Conservation (phyloP, 2,113 vertebrate genomes). For the Epinephelus lanceolatus region DNA sequence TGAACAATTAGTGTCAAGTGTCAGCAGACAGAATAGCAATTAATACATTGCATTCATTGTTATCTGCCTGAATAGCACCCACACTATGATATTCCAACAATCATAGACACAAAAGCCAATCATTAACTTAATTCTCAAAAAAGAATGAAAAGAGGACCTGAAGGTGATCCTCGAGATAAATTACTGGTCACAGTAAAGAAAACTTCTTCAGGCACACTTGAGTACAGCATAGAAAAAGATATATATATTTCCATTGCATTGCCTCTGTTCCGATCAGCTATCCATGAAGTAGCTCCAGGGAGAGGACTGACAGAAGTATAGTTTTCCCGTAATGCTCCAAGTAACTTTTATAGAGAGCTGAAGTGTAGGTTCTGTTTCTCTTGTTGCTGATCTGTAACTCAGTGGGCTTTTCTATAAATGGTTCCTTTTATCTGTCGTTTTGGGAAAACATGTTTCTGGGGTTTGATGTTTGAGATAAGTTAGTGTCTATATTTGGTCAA, state of each 20-base stretch:
- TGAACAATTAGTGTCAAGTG: neutral
- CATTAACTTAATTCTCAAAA: neutral
- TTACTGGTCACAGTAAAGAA: neutral
- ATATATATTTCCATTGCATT: neutral
- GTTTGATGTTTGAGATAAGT: neutral
- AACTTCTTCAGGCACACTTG: neutral
- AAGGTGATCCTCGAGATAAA: neutral
- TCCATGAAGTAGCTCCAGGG: neutral
- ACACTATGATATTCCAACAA: neutral
- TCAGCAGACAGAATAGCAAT: neutral
- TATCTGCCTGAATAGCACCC: neutral
- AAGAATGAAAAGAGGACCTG: neutral
- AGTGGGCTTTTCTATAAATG: neutral
- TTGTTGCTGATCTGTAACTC: neutral
- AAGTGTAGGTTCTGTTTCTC: neutral
- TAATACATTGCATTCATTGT: neutral
- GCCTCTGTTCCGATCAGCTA: slow-evolving; percentile 2
- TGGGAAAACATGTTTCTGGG: neutral
- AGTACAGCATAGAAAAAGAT: neutral
- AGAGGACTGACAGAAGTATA: neutral
- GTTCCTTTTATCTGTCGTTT: neutral
- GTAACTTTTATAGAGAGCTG: neutral
- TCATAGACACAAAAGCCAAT: neutral
- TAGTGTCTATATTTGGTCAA: neutral
- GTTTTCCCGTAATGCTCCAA: neutral